Conservation (phyloP, 2,797 vertebrate species). For the Lacerta viridis region DNA sequence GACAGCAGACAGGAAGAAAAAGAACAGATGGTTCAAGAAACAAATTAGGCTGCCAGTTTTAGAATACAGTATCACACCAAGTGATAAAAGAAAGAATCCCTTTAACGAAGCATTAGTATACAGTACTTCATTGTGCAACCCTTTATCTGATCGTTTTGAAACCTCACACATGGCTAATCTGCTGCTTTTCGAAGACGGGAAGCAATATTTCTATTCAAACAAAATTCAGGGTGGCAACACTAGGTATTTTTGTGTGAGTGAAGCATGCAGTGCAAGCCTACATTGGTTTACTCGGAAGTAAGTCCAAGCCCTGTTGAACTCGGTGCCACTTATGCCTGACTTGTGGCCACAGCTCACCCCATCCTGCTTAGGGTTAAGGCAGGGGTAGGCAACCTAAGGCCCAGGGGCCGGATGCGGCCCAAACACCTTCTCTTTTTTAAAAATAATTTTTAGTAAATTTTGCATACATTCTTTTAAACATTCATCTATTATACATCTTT, state of each 20-base stretch:
- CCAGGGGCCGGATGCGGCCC: no score
- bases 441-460: no score
- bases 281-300: no score
- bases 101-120: conserved; percentile 48
- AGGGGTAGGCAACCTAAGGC: no score
- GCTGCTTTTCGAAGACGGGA: background rate
- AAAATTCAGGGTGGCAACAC: background rate
- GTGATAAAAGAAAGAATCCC: conserved; percentile 74
- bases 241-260: background rate
- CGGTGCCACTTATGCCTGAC: background rate
- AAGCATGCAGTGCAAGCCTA: background rate
- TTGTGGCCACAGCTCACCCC: background rate
- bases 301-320: background rate
- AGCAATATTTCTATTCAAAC: background rate
- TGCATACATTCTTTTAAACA: no score
- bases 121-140: background rate
- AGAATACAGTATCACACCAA: conserved; percentile 78
- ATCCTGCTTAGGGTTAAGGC: background rate
- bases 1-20: conserved; percentile 70
- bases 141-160: background rate
- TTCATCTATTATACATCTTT: no score
- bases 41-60: conserved; percentile 78
- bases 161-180: background rate
- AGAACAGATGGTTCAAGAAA: conserved; percentile 82
- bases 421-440: no score